Evolutionary conservation across 2,113 vertebrate genomes (phyloP).

Genomic region (Sula dactylatra): DNA sequence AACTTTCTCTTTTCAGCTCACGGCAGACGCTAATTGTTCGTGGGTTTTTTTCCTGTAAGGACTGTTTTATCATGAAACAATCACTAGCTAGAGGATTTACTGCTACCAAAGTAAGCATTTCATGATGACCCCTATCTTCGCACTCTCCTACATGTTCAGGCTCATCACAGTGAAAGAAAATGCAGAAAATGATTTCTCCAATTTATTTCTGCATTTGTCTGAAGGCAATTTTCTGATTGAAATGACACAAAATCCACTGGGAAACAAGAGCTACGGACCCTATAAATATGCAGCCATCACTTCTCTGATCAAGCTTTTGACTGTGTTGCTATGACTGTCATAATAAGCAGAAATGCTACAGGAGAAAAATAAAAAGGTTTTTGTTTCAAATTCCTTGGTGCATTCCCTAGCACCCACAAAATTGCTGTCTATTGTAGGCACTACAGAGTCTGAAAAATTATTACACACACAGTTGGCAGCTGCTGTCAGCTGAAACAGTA

Average conservation of each 20-base stretch:
- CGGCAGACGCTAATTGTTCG: not conserved
- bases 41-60: not conserved
- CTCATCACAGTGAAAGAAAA: conserved; percentile 35
- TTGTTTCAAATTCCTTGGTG: conserved; percentile 46
- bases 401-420: conserved; percentile 22
- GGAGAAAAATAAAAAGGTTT: conserved; percentile 8
- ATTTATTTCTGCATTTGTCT: conserved; percentile 71
- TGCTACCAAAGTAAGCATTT: not conserved
- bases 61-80: not conserved
- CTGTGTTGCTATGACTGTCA: conserved; percentile 61
- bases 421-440: conserved; percentile 22
- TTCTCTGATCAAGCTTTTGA: conserved; percentile 67
- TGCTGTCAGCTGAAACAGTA: not conserved
- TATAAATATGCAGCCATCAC: conserved; percentile 59
- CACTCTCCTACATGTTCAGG: conserved; percentile 16
- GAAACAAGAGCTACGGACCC: conserved; percentile 53
- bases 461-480: not conserved
- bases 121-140: conserved; percentile 14
- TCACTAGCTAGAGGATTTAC: not conserved
- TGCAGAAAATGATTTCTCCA: conserved; percentile 38
- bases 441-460: conserved; percentile 1
- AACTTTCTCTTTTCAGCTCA: not conserved
- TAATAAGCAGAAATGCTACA: conserved; percentile 50
- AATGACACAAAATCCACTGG: conserved; percentile 71
- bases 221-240: conserved; percentile 70